A percentile compares a stretch with the other conserved stretches of the same genome.
Evolutionary conservation across 2,797 vertebrate genomes (phyloP).

Genomic region (Typhlichthys eigenmanni): DNA sequence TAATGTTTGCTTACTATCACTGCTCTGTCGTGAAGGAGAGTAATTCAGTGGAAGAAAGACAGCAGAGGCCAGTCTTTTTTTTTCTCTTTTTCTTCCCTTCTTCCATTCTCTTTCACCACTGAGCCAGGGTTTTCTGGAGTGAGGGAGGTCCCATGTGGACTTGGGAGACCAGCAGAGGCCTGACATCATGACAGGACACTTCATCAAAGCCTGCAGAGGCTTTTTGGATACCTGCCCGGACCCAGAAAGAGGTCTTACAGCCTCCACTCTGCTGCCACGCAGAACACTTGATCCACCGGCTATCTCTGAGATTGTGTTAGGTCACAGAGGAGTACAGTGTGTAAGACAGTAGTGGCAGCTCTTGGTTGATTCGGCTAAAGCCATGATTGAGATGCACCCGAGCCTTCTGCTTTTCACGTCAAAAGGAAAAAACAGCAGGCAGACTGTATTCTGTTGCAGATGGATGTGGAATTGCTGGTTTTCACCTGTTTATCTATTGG

Average conservation of each 20-base stretch:
- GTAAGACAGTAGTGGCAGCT: slow-evolving; percentile 18
- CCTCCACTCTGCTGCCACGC: too few species aligned
- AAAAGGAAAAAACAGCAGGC: slow-evolving; percentile 23
- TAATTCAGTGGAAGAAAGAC: neutral
- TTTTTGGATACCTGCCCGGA: slow-evolving; percentile 63
- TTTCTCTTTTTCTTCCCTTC: slow-evolving; percentile 3
- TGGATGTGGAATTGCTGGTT: slow-evolving; percentile 23
- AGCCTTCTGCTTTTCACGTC: slow-evolving; percentile 40
- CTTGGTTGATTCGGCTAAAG: slow-evolving; percentile 12
- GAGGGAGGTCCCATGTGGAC: slow-evolving; percentile 71
- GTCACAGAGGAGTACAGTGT: neutral
- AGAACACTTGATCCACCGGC: too few species aligned
- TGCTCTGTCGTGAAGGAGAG: too few species aligned
- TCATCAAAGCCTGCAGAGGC: slow-evolving; percentile 65
- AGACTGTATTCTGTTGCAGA: too few species aligned
- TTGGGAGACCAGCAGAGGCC: slow-evolving; percentile 55
- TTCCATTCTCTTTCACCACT: slow-evolving; percentile 15
- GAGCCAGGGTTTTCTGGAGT: slow-evolving; percentile 50
- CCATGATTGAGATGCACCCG: slow-evolving; percentile 26
- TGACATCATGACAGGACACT: slow-evolving; percentile 77
- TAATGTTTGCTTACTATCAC: too few species aligned
- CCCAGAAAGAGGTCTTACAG: neutral
- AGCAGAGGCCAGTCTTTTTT: slow-evolving; percentile 19
- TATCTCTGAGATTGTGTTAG: too few species aligned
- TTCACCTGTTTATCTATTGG: slow-evolving; percentile 26